Conservation (phyloP, 2,113 vertebrate genomes). For the Dunckerocampus dactyliophorus region DNA sequence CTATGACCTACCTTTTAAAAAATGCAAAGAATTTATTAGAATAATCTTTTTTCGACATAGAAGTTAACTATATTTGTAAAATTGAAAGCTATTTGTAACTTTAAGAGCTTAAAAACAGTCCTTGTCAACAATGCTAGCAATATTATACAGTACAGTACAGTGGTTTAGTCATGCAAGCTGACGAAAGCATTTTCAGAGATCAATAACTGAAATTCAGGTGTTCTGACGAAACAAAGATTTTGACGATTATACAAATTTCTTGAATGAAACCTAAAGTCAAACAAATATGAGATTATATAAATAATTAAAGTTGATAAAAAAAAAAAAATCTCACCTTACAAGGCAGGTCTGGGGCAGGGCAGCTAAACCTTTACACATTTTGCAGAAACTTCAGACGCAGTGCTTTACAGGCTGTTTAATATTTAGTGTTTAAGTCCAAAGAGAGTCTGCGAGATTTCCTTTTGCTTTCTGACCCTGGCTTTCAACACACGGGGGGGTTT, state of each 20-base stretch:
- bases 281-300: neutral
- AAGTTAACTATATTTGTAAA: too few species aligned
- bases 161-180: neutral
- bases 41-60: too few species aligned
- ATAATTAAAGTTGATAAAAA: neutral
- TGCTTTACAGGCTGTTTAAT: constrained; percentile 4
- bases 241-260: neutral
- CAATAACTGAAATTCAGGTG: neutral
- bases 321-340: constrained; percentile 63
- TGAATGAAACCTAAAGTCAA: neutral
- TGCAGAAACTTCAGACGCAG: constrained; percentile 37
- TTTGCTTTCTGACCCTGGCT: constrained; percentile 59
- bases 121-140: neutral
- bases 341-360: constrained; percentile 76
- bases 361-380: constrained; percentile 80
- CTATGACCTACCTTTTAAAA: too few species aligned
- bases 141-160: neutral
- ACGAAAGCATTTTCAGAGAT: neutral
- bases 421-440: constrained; percentile 7
- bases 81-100: too few species aligned
- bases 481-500: constrained; percentile 52
- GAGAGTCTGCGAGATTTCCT: constrained; percentile 25
- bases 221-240: neutral
- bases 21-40: too few species aligned
- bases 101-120: neutral